phyloP scores from a whole-genome alignment of 2,113 vertebrate genomes.

The Percopsis transmontana region DNA sequence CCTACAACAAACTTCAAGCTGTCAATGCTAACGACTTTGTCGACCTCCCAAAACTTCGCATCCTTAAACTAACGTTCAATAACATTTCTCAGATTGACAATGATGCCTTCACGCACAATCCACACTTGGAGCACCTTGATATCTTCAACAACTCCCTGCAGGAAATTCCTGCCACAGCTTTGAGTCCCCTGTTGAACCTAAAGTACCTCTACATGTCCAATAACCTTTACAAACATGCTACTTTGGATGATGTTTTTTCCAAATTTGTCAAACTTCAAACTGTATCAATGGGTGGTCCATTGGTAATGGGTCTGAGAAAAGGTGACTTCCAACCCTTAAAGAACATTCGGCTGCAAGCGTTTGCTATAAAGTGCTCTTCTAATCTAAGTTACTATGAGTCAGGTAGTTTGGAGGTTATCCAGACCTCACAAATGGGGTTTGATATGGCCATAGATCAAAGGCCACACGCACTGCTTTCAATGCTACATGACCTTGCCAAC shows the following conservation, averaged over 20 bases:
- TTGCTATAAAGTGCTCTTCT: constrained; percentile 82
- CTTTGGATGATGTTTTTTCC: constrained; percentile 67
- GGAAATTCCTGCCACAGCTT: constrained; percentile 69
- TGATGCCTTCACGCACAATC: constrained; percentile 73
- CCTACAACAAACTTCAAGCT: constrained; percentile 76
- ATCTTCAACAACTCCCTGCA: constrained; percentile 85
- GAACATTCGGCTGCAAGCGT: constrained; percentile 66
- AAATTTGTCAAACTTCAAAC: constrained; percentile 59
- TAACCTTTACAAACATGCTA: constrained; percentile 74
- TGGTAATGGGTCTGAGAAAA: constrained; percentile 66
- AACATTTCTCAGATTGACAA: constrained; percentile 77
- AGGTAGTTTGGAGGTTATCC: constrained; percentile 77
- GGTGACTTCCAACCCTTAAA: constrained; percentile 71
- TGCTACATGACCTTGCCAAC: constrained; percentile 77
- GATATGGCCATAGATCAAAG: constrained; percentile 79
- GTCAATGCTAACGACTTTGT: constrained; percentile 63
- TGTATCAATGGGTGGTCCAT: constrained; percentile 79
- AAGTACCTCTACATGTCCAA: constrained; percentile 79
- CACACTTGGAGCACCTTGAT: constrained; percentile 70
- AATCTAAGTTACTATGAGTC: constrained; percentile 74
- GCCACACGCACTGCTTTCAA: constrained; percentile 56
- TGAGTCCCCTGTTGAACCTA: constrained; percentile 70
- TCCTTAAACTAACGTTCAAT: constrained; percentile 75
- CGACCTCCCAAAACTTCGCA: constrained; percentile 59
- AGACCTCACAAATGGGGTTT: constrained; percentile 73